phyloP scores from a whole-genome alignment of 2,113 vertebrate genomes.

The Hyaena hyaena region DNA sequence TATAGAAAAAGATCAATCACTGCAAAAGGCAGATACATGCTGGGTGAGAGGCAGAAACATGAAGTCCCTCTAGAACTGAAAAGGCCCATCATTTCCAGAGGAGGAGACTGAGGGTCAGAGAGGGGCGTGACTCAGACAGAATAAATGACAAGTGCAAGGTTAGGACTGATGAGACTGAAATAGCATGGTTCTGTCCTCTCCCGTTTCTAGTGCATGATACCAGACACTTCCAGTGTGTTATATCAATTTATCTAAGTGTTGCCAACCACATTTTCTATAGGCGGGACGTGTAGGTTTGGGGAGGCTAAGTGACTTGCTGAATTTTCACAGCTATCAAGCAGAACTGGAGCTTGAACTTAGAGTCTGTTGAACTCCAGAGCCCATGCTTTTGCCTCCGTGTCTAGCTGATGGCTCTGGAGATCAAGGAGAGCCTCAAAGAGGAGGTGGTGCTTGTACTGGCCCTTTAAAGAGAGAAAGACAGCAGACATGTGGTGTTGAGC shows the following conservation, averaged over 20 bases:
- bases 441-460: not conserved
- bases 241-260: not conserved
- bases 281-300: not conserved
- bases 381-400: not conserved
- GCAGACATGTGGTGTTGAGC: fast-evolving
- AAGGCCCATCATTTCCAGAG: conserved; percentile 19
- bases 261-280: not conserved
- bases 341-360: not conserved
- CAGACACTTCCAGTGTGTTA: not conserved
- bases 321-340: not conserved
- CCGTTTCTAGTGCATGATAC: not conserved
- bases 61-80: not conserved
- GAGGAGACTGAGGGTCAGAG: not conserved
- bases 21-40: not conserved
- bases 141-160: not conserved
- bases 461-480: not conserved
- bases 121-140: not conserved
- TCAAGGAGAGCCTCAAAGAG: not conserved
- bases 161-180: not conserved
- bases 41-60: not conserved
- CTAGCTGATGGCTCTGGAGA: not conserved
- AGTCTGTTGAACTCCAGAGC: not conserved
- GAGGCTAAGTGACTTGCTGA: not conserved
- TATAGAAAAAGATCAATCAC: conserved; percentile 53
- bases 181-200: not conserved